Evolutionary conservation across 2,797 vertebrate species (phyloP).

Genomic region (Anguilla megastoma): DNA sequence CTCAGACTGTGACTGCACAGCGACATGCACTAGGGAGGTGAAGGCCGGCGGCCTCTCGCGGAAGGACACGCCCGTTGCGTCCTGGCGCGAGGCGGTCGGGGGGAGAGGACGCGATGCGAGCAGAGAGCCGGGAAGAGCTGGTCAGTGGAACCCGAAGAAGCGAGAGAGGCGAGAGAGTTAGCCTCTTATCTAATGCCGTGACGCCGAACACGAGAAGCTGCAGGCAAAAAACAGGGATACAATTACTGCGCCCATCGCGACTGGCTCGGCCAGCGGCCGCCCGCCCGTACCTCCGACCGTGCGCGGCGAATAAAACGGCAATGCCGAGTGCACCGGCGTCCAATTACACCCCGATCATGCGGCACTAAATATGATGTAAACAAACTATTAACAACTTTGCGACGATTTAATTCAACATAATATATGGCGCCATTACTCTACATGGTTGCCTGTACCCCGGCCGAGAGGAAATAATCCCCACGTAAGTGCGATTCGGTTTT

Average conservation of each 20-base stretch:
- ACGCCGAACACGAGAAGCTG: background rate
- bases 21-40: background rate
- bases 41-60: background rate
- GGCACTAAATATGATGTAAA: slow-evolving; percentile 2
- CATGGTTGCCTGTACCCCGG: background rate
- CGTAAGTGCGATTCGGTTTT: background rate
- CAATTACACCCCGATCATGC: background rate
- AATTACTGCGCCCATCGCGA: background rate
- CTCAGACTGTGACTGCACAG: background rate
- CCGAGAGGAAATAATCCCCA: background rate
- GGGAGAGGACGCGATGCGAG: background rate
- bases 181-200: background rate
- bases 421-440: background rate
- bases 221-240: background rate
- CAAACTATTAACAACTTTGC: background rate
- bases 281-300: background rate
- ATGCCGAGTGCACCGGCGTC: background rate
- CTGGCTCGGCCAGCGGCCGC: background rate
- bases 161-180: background rate
- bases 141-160: background rate
- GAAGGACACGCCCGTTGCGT: background rate
- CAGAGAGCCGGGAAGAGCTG: slow-evolving; percentile 8
- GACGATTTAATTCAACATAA: background rate
- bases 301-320: background rate
- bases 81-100: background rate